phyloP scores from a whole-genome alignment of 1,140 invertebrate species.

The Wasmannia auropunctata region DNA sequence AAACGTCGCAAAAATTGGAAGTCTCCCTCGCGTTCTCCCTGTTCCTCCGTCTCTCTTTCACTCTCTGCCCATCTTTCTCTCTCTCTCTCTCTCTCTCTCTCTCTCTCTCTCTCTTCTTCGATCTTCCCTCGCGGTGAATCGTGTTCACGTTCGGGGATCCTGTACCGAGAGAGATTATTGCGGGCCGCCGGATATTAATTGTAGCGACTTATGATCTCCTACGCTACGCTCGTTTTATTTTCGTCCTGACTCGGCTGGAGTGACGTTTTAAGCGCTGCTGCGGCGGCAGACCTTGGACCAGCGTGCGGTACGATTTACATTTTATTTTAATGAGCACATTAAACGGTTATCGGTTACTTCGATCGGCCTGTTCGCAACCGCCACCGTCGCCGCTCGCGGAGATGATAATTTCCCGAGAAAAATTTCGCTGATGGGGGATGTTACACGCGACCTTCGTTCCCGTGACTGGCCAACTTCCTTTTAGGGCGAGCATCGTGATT shows the following conservation, averaged over 20 bases:
- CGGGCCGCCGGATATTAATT: conserved; percentile 58
- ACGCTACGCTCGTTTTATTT: conserved; percentile 38
- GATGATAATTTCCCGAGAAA: conserved; percentile 46
- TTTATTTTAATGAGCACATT: conserved; percentile 53
- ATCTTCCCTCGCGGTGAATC: conserved; percentile 25
- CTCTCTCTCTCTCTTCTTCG: not conserved
- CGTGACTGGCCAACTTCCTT: conserved; percentile 46
- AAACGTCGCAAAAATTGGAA: conserved; percentile 60
- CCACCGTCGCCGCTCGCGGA: not conserved
- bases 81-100: not conserved
- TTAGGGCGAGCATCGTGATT: conserved; percentile 19
- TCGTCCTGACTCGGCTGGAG: not conserved
- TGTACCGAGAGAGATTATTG: conserved; percentile 33
- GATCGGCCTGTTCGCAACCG: conserved; percentile 8
- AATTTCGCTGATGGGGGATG: conserved; percentile 18
- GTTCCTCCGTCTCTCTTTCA: not conserved
- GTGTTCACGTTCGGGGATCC: conserved; percentile 22
- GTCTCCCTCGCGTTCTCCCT: not conserved
- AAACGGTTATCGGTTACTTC: conserved; percentile 38
- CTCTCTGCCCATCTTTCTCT: not conserved
- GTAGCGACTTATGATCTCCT: not conserved
- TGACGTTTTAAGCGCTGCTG: conserved; percentile 31
- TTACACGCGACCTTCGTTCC: conserved; percentile 34
- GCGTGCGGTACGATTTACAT: conserved; percentile 28
- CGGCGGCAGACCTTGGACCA: conserved; percentile 26